Conservation (phyloP, 1,140 invertebrate species). For the Macrocentrus cingulum region DNA sequence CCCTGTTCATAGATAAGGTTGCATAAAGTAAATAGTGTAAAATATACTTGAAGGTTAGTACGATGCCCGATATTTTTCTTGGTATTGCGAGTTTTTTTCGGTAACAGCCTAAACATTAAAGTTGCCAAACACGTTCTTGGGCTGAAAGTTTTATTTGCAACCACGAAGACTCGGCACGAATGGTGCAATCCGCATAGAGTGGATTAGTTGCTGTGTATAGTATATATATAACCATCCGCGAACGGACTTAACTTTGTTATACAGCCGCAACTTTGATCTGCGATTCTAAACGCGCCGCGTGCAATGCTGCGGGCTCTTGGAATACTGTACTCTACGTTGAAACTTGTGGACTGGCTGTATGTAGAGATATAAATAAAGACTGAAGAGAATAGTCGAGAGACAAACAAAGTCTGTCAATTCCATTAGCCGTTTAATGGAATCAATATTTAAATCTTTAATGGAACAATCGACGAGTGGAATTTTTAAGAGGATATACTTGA, state of each 20-base stretch:
- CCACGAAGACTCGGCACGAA: background rate
- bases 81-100: no score
- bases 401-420: constrained; percentile 28
- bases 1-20: no score
- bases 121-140: constrained; percentile 5
- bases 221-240: no score
- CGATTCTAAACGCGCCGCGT: constrained; percentile 31
- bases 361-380: background rate
- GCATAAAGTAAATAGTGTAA: no score
- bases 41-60: no score
- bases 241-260: constrained; percentile 33
- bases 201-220: constrained; percentile 15
- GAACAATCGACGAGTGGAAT: constrained; percentile 20
- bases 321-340: background rate
- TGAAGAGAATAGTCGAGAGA: background rate
- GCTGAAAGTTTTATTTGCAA: constrained; percentile 10
- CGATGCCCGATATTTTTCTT: no score
- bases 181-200: constrained; percentile 17
- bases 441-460: constrained; percentile 51
- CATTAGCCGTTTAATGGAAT: constrained; percentile 40
- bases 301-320: background rate
- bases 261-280: constrained; percentile 42
- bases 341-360: background rate
- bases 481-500: background rate
- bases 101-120: no score